Base-by-base conservation (phyloP, 2,797 vertebrate species). In the Enteromius argenteus region DNA sequence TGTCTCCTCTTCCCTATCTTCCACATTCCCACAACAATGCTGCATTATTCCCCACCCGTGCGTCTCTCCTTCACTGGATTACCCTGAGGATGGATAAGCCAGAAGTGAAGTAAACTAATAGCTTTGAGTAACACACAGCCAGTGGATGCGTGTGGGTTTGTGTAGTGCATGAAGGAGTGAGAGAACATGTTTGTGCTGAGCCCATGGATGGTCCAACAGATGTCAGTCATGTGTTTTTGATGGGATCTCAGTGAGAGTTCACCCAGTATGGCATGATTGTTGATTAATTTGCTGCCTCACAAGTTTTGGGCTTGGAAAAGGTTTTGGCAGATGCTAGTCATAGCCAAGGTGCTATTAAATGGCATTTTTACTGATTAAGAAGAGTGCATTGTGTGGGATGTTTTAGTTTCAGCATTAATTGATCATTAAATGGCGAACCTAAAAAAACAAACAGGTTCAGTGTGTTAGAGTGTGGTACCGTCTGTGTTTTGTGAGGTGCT, bases 11-110 rank as follows among this genome's bases (percentile, higher is more conserved):
- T 89, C 84, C 84, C 79, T 90, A 90, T 84, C 90, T 80, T 80
- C 86, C 86, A 81, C 84, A 88, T 87, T 89, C 86, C 80, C 87
- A 88, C 82, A 87, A 89, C 86, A 90, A 90, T 89, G 85, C 84
- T 51, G 60, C 78, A 89, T 90, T 90, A 89, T 91, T 89, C 86
- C 80, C 84, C 66, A 86, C 82, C 83, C 75, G 32, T 85, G 72
- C 81, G 35, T 87, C 75, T 86, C 85, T 82, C 71, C 67, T 86
- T 85, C 74, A 69, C 80, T 86, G 86, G 89, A 88, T 91, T 89
- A 89, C 64, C 30, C 88, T 71, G 87, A 76, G 86, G 87, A 88
- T 80, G 86, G 89, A 91, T 82, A 86, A 73, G 84, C 83, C 71
- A 77, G 72, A 85, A 87, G 82, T 81, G 86, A 74, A 88, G 86